Evolutionary conservation across 1,140 invertebrate genomes (phyloP), one percentile per base, ranked within the genome.

Genomic region (Physella acuta): DNA sequence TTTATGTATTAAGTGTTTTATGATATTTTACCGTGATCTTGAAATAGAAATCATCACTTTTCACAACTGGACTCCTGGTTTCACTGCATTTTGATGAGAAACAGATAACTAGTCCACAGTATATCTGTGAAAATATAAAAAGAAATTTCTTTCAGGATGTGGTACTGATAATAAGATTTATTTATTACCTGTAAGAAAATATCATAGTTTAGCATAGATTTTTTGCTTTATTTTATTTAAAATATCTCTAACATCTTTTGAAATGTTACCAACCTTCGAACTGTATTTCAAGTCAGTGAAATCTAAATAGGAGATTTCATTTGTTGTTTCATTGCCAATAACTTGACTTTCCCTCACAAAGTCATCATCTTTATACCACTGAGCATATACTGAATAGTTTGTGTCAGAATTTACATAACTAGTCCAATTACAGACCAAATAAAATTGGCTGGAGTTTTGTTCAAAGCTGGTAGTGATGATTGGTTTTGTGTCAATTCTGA

Each of bases 91-190:
- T 71, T 16, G 31, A 44, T n/a, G 55, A 36, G 1, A 71, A 31
- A 73, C 77, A 79, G 1, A 69, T 67, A 14, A 72, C 71, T 2
- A 79, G 70, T n/a, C 76, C 74, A 71, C 77, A 79, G 31, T 71
- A 69, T 8, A 79, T 64, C 77, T 79, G 69, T 26, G 70, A 61
- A 14, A 60, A 33, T 37, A 31, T 17, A 51, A 4, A 58, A 31
- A 33, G n/a, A n/a, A n/a, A n/a, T n/a, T n/a, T n/a, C n/a, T n/a
- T n/a, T n/a, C n/a, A n/a, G n/a, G n/a, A n/a, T n/a, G n/a, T n/a
- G n/a, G n/a, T n/a, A n/a, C n/a, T n/a, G n/a, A n/a, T n/a, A n/a
- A n/a, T n/a, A n/a, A n/a, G n/a, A n/a, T n/a, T n/a, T n/a, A n/a
- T n/a, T n/a, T n/a, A n/a, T n/a, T n/a, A n/a, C n/a, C n/a, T n/a